Evolutionary conservation across 2,888 invertebrate species (phyloP), one percentile per base, ranked within the genome.

Genomic region (Tachina fera): DNA sequence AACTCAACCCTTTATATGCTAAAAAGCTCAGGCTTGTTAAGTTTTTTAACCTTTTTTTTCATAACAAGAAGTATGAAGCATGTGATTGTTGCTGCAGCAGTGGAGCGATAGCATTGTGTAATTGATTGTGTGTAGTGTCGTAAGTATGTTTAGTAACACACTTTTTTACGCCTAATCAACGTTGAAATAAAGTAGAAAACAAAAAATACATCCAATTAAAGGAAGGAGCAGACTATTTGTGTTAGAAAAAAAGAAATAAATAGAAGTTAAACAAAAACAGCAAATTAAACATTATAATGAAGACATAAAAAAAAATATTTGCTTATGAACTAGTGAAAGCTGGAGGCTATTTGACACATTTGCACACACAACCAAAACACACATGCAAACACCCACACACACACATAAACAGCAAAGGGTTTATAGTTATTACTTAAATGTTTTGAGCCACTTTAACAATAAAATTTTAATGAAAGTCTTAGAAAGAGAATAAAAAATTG

Each of bases 141-240:
- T 43, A 60, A 76, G 80, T 76, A 75, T 79, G 80, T 76, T 58
- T 77, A 58, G 49, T 56, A 81, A 72, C 45, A 72, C 58, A 70
- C n/a, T 31, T 77, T 49, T 78, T 82, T 75, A 83, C 41, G 77
- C 80, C 84, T 87, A 85, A 85, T 85, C 83, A 87, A 82, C 75
- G 79, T 53, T 81, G 74, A 67, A 87, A 85, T 81, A 80, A 47
- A 78, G 76, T 10, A 43, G 16, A 19, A 71, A 65, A n/a, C n/a
- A n/a, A 60, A 13, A 39, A 5, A 31, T 60, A 39, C n/a, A 60
- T 31, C 63, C 83, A 86, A 80, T 68, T 22, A 41, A 10, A 22
- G n/a, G 13, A 6, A 49, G 19, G 31, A 45, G 22, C 0, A 45
- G 67, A 43, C 22, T 39, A 67, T 60, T 80, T 80, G 45, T 84